Evolutionary conservation across 2,888 invertebrate genomes (phyloP), one percentile per base, ranked within the genome.

Genomic region (Melipona beecheii): DNA sequence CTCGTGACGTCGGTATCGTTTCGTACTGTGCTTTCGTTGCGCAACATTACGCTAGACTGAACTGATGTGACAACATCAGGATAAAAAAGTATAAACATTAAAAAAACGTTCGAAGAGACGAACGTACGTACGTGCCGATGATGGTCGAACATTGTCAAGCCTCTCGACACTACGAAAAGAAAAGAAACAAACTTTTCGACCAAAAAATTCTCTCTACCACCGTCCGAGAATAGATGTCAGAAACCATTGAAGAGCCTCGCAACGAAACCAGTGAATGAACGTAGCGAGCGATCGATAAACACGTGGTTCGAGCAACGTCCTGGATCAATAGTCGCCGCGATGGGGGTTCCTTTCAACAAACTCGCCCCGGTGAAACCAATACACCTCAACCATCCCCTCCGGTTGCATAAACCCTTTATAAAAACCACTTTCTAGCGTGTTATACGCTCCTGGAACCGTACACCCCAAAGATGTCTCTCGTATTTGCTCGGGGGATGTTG

Each of bases 391-490:
- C 89, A 91, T 87, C 90, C 89, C 36, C 36, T 5, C 5, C 9
- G 36, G 74, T 81, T 69, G 78, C 52, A 74, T 82, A 86, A 71
- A 70, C 82, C 85, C 89, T 88, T 49, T 19, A 56, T 62, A 64
- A 65, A 87, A 84, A 81, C 70, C 3, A 36, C 81, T 89, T 89
- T 81, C 60, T 87, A 13, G 15, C 5, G 1, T 19, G 3, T 54
- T 80, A 82, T 89, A 69, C 50, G 31, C 49, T 49, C 93, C 93
- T 92, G 89, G 81, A 92, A 90, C 86, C 24, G 74, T 66, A 86
- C 92, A 93, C 93, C 93, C 93, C 91, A 88, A 82, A 90, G 90
- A 91, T 86, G 89, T 88, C 88, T 91, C 88, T 80, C 76, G 82
- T 81, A 81, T 89, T 88, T 78, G 86, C 79, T 75, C 73, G 82